Evolutionary conservation across 2,113 vertebrate species (phyloP).

Genomic region (Paratilapia polleni): DNA sequence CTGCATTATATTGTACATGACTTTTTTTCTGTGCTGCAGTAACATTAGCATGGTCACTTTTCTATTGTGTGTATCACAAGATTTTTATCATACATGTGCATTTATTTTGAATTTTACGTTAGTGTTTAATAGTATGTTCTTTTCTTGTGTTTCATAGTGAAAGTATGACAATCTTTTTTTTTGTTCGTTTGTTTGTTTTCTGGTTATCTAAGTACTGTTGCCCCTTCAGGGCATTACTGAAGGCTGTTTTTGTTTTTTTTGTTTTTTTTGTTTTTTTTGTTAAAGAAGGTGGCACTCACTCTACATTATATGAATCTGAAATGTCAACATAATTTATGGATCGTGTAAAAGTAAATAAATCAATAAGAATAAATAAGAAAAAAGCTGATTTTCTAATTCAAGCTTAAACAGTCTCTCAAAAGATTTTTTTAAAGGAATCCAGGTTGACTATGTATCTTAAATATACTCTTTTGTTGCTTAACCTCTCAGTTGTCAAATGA

Average conservation of each 20-base stretch:
- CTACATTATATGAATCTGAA: background rate
- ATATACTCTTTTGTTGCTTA: background rate
- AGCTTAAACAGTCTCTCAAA: too few species aligned
- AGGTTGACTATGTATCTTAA: background rate
- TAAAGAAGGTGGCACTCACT: background rate
- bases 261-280: background rate
- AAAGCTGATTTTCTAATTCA: too few species aligned
- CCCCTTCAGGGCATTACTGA: background rate
- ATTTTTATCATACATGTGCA: conserved; percentile 30
- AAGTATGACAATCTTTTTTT: conserved; percentile 50
- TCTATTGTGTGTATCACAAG: conserved; percentile 40
- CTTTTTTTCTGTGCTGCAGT: conserved; percentile 16
- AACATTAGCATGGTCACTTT: conserved; percentile 63
- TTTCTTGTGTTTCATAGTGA: conserved; percentile 18
- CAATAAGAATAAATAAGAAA: too few species aligned
- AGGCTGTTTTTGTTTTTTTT: conserved; percentile 31
- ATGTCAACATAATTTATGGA: background rate
- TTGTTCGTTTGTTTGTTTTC: too few species aligned
- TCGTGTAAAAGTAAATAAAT: background rate
- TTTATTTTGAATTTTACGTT: conserved; percentile 20
- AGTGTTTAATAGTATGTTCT: conserved; percentile 1
- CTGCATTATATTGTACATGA: conserved; percentile 40
- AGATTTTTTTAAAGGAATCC: background rate
- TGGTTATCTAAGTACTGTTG: conserved; percentile 20
- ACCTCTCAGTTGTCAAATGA: too few species aligned